Conservation (phyloP, 2,113 vertebrate genomes). For the Blennius ocellaris region DNA sequence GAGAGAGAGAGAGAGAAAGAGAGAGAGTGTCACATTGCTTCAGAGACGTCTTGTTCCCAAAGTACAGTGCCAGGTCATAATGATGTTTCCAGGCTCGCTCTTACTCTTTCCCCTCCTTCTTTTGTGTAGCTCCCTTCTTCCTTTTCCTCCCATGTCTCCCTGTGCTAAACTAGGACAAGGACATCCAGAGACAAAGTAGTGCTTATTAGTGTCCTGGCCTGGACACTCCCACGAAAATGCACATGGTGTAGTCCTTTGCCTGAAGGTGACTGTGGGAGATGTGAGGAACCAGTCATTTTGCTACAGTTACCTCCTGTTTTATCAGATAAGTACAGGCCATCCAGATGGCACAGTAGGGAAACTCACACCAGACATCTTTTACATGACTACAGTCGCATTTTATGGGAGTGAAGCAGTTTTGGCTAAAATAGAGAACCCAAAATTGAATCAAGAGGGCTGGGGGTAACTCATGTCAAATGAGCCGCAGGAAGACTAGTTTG, state of each 20-base stretch:
- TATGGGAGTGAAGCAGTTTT: neutral
- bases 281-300: slow-evolving; percentile 63
- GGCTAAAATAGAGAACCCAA: neutral
- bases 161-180: slow-evolving; percentile 74
- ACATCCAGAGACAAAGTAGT: slow-evolving; percentile 64
- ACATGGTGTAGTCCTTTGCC: slow-evolving; percentile 12
- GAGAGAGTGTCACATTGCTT: slow-evolving; percentile 26
- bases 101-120: neutral
- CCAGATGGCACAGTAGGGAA: slow-evolving; percentile 44
- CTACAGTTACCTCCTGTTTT: slow-evolving; percentile 56
- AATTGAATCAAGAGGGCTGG: neutral
- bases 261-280: slow-evolving; percentile 65
- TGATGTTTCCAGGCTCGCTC: slow-evolving; percentile 38
- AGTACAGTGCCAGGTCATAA: slow-evolving; percentile 47
- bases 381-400: slow-evolving; percentile 1
- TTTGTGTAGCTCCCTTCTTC: slow-evolving; percentile 2
- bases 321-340: slow-evolving; percentile 58
- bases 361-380: slow-evolving; percentile 28
- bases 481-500: slow-evolving; percentile 1
- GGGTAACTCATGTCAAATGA: slow-evolving; percentile 10
- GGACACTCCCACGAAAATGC: slow-evolving; percentile 16
- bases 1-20: slow-evolving; percentile 8
- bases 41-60: slow-evolving; percentile 59
- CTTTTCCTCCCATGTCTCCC: slow-evolving; percentile 6
- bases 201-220: slow-evolving; percentile 61